Base-by-base conservation (phyloP, 1,140 invertebrate genomes). In the Tetragnatha versicolor region DNA sequence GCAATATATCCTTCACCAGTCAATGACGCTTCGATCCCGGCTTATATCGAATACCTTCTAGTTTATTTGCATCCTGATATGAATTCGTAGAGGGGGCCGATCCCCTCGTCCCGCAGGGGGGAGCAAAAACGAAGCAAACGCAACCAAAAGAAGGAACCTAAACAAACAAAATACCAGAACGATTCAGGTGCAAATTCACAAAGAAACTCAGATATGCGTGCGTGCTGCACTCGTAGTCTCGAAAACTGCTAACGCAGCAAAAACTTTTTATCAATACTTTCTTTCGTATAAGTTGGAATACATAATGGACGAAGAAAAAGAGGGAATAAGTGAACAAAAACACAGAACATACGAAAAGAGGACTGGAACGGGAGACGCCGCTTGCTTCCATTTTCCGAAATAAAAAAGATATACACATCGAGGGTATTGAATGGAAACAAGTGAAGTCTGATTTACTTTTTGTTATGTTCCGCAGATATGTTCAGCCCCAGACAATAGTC, bases 191-290 rank as follows among this genome's bases (percentile, higher is more conserved):
- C 68, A 72, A 58, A 72, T 58, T 72, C 51, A 39, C 49, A 72
- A 72, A 72, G 68, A 72, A 72, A 39, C 51, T 72, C 27, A 63
- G 55, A 61, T 75, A 75, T 75, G 47, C 53, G 55, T 61, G 70
- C 55, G 53, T 58, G 69, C 51, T 49, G 31, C 25, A 58, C 47
- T 72, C 51, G 22, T 35, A 72, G 27, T 58, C 68, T 25, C 22
- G 9, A 45, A 70, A 75, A 75, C 55, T 75, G 70, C 70, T 49
- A 75, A 75, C 55, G 27, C 39, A 61, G 70, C 70, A 33, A 75
- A 75, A 75, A 75, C 58, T 75, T 75, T 75, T 63, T 75, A 75
- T 75, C 70, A 75, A 75, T 75, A 75, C 70, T 75, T 75, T 63
- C 53, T 75, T 75, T 33, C 10, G 29, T 60, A 60, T 42, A 75